phyloP scores from a whole-genome alignment of 2,113 vertebrate genomes.

The Tupaia tana region DNA sequence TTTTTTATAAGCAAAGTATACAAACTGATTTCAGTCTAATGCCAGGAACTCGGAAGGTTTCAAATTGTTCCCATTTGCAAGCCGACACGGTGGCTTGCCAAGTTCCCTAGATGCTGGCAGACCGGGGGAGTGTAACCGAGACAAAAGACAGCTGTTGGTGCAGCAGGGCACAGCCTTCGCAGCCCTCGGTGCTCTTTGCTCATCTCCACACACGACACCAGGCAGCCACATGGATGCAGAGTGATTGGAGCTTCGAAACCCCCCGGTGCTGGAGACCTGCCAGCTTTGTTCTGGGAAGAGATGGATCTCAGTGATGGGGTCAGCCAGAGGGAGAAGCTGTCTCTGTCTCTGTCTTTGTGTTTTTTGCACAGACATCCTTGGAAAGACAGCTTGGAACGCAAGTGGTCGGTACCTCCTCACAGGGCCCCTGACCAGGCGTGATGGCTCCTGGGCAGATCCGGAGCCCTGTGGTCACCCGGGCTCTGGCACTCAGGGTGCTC shows the following conservation, averaged over 20 bases:
- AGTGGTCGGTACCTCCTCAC: not conserved
- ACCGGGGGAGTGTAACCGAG: not conserved
- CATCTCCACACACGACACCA: too few relatives aligned
- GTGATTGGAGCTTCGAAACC: not conserved
- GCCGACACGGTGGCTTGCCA: not conserved
- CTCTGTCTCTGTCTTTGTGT: not conserved
- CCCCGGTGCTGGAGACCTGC: not conserved
- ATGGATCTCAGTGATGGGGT: rapidly evolving
- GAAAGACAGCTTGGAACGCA: too few relatives aligned
- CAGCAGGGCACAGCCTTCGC: not conserved
- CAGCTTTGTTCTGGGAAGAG: not conserved
- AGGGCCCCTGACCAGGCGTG: not conserved
- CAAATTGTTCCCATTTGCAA: not conserved
- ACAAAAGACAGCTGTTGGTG: not conserved
- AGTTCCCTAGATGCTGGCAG: rapidly evolving
- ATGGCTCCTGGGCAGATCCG: not conserved
- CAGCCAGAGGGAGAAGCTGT: rapidly evolving
- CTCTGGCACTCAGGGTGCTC: too few relatives aligned
- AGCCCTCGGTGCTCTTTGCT: not conserved
- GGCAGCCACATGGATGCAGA: not conserved
- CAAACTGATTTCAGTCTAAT: not conserved
- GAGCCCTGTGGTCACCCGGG: too few relatives aligned
- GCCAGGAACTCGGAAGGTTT: not conserved
- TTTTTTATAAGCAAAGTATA: not conserved
- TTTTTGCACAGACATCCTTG: not conserved